Evolutionary conservation across 2,113 vertebrate genomes (phyloP), one percentile per base, ranked within the genome.

Genomic region (Engraulis encrasicolus): DNA sequence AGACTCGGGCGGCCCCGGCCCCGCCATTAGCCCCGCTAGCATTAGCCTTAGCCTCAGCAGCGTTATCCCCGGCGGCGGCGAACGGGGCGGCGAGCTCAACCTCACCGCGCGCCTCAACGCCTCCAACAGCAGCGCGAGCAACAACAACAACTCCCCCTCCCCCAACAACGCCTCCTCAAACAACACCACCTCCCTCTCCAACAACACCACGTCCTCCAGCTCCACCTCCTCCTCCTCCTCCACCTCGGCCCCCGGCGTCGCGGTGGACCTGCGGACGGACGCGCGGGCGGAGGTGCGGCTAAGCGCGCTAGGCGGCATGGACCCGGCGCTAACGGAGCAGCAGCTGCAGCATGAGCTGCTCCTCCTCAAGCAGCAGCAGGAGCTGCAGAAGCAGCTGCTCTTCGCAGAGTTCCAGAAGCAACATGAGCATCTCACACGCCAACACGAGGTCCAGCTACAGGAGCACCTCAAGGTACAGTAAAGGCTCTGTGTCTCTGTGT

Each of bases 351-450:
- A 98, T 81, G 97, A 98, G 87, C 96, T 98, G 0, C 89, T 97
- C 81, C 93, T 96, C 0, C 96, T 99, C 23, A 98, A 98, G 89
- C 97, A 98, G 89, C 97, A 98, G 90, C 97, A 99, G 91, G 97
- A 99, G 85, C 95, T 98, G 40, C 97, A 98, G 95, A 98, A 99
- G 88, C 97, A 98, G 90, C 94, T 98, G 83, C 94, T 99, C 81
- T 98, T 98, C 6, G 97, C 97, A 0, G 97, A 99, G 93, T 99
- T 98, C 91, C 97, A 98, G 95, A 98, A 98, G 81, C 97, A 98
- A 92, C 97, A 98, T 0, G 97, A 98, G 90, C 96, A 97, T 83
- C 95, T 98, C 79, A 98, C 97, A 0, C 94, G 97, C 83, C 97
- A 98, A 90, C 97, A 99, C 0, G 97, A 99, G 87, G 97, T 96